Percentiles rank a stretch among this genome's conserved stretches.
Conservation (phyloP, 2,113 vertebrate genomes). For the Megatriorchis doriae region DNA sequence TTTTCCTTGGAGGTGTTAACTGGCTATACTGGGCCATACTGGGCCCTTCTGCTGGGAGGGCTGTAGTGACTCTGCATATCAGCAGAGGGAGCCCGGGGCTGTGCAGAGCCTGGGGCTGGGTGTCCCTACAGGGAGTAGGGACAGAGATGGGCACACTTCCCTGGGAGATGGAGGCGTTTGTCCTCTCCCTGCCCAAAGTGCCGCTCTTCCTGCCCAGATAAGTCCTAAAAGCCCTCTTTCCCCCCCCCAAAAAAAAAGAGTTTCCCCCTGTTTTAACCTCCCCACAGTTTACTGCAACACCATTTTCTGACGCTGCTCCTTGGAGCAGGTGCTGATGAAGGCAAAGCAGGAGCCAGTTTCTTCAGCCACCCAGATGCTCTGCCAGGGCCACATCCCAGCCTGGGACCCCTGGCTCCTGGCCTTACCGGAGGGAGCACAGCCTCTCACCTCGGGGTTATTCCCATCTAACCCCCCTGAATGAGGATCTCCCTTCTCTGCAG, state of each 20-base stretch:
- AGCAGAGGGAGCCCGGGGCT: conserved; percentile 63
- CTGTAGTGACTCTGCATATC: conserved; percentile 29
- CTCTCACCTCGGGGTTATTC: background rate
- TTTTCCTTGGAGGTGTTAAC: background rate
- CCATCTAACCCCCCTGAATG: background rate
- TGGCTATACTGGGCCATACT: background rate
- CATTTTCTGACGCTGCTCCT: background rate
- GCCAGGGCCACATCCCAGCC: background rate
- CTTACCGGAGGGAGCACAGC: background rate
- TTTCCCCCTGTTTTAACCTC: background rate
- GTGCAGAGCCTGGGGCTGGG: background rate
- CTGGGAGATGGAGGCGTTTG: background rate
- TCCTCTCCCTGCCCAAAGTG: background rate
- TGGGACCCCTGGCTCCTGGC: background rate
- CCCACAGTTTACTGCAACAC: rapidly evolving
- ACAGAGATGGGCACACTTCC: background rate
- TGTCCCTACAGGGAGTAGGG: background rate
- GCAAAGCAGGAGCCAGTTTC: background rate
- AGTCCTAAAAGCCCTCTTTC: background rate
- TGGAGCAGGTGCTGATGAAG: background rate
- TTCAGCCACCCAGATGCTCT: background rate
- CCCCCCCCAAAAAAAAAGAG: background rate
- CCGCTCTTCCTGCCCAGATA: background rate
- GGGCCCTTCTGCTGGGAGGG: background rate
- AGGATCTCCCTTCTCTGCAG: background rate